phyloP scores from a whole-genome alignment of 92 coral and sea anemone species.

The Epizoanthus fatuus region DNA sequence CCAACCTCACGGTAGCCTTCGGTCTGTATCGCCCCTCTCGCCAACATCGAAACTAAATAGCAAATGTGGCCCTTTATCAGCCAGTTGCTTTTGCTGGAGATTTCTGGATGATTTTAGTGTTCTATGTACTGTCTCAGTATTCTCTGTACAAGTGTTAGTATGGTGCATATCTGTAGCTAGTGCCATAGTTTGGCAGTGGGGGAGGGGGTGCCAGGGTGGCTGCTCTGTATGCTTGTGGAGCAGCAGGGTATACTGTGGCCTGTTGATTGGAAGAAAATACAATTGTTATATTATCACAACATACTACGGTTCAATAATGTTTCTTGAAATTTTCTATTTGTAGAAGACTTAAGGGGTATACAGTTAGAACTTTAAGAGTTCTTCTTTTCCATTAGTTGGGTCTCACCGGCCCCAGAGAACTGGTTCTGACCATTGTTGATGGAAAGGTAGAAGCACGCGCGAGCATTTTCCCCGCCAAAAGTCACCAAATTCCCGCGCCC shows the following conservation, averaged over 20 bases:
- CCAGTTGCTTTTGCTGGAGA: neutral
- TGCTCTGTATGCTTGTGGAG: conserved; percentile 81
- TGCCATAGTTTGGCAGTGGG: conserved; percentile 81
- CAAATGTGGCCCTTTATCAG: neutral
- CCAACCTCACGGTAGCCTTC: neutral
- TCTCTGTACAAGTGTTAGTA: conserved; percentile 47
- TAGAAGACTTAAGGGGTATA: too few species aligned
- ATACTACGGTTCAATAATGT: too few species aligned
- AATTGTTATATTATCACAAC: neutral
- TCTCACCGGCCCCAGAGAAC: too few species aligned
- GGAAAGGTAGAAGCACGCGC: too few species aligned
- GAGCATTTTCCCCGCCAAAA: too few species aligned
- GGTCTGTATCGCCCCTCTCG: neutral
- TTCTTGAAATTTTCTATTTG: too few species aligned
- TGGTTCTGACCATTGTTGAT: too few species aligned
- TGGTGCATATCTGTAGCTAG: conserved; percentile 92
- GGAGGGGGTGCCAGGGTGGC: conserved; percentile 78
- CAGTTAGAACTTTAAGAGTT: too few species aligned
- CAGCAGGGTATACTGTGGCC: conserved; percentile 79
- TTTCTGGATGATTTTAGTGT: neutral
- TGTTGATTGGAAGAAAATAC: conserved; percentile 4
- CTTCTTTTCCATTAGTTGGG: too few species aligned
- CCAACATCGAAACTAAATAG: neutral
- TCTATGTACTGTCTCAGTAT: neutral
- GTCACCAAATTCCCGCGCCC: too few species aligned